phyloP scores from a whole-genome alignment of 2,113 vertebrate genomes.

The Laterallus jamaicensis region DNA sequence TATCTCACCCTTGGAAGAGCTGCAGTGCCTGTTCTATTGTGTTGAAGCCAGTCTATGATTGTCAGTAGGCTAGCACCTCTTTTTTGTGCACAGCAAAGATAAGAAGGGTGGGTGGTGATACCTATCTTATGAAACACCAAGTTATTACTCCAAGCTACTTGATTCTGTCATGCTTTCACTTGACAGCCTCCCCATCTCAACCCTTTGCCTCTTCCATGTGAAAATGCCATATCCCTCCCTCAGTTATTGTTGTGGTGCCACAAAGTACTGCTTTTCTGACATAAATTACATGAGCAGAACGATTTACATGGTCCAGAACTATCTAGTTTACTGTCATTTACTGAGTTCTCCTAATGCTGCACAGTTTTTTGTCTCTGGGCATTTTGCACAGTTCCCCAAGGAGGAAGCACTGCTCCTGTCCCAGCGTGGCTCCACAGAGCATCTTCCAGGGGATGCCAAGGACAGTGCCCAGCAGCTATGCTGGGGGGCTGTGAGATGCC shows the following conservation, averaged over 20 bases:
- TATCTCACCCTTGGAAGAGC: slow-evolving; percentile 44
- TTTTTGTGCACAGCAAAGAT: neutral
- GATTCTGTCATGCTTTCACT: neutral
- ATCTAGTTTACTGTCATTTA: neutral
- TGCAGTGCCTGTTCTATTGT: slow-evolving; percentile 6
- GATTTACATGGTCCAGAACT: neutral
- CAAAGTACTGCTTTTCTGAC: neutral
- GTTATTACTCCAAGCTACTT: neutral
- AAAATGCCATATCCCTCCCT: neutral
- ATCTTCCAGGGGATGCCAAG: neutral
- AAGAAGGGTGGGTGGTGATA: neutral
- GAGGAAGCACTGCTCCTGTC: neutral
- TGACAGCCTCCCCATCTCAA: neutral
- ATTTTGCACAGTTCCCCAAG: neutral
- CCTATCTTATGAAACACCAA: neutral
- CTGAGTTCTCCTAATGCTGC: neutral
- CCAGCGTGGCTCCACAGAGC: neutral
- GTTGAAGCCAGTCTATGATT: neutral
- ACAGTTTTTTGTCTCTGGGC: neutral
- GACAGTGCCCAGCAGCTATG: neutral
- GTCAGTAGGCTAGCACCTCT: neutral
- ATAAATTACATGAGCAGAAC: neutral
- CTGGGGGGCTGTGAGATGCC: neutral
- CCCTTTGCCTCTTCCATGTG: neutral
- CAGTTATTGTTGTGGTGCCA: neutral